Evolutionary conservation across 2,888 invertebrate genomes (phyloP), one percentile per base, ranked within the genome.

Genomic region (Cephalotes varians): DNA sequence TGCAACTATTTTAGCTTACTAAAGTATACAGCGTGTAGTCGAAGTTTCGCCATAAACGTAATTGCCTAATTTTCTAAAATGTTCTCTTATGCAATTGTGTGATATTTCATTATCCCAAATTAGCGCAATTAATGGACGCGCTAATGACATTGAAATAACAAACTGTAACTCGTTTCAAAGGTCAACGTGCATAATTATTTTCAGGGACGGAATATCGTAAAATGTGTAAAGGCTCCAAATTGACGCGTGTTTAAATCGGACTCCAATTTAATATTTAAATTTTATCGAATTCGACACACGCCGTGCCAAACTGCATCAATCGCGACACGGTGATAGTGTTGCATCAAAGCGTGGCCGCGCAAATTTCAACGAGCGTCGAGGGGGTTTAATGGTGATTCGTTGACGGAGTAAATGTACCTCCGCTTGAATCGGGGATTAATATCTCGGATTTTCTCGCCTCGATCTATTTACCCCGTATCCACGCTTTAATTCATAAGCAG

Each of bases 401-500:
- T 71, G 47, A 44, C 51, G 69, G 12, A 6, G 10, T 51, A 62
- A 81, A 81, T 34, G 77, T 44, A 76, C 54, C 80, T 73, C 31
- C 67, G 49, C 56, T 60, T 81, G 64, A 79, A 82, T 64, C 44
- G 44, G 12, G 67, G 44, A 72, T 76, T 71, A 79, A 64, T 84
- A 67, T 74, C 84, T 64, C 25, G 82, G 56, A 82, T 85, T 85
- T 86, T 72, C 77, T 74, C 76, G 31, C 34, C 25, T 62, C 85
- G 82, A 85, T 81, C 81, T 83, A 87, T 82, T 88, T 83, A 62
- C 7, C 49, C 60, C 74, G 72, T 60, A 79, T 71, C 67, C 37
- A 51, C 44, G 40, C 54, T 86, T 86, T 83, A 85, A 89, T 88
- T 86, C 79, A 79, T 77, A 82, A 86, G 73, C 67, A 62, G 76